These are phyloP conservation scores for Sphaerophoria taeniata DNA, from an alignment of 2,888 invertebrate species.

Conservation along the genomic window DNA sequence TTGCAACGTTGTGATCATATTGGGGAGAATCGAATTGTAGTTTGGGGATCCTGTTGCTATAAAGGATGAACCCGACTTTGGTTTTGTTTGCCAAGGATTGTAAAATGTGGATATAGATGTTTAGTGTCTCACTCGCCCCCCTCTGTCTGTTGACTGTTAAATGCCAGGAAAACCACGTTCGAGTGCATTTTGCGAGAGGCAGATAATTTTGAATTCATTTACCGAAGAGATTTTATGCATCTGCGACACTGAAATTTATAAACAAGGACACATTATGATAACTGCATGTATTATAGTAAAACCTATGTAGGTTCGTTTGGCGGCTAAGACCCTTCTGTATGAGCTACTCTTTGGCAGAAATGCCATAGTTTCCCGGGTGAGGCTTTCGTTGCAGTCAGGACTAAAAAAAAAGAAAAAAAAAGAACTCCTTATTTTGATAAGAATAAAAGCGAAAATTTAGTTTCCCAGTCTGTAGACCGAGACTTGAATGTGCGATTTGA, in stretches of 20 bases:
- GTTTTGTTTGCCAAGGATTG: slow-evolving; percentile 46
- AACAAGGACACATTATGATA: slow-evolving; percentile 19
- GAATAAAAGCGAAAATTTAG: slow-evolving; percentile 56
- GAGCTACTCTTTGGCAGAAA: slow-evolving; percentile 38
- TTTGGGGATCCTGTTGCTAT: slow-evolving; percentile 30
- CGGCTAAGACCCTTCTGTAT: neutral
- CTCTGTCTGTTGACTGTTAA: slow-evolving; percentile 53
- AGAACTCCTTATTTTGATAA: slow-evolving; percentile 7
- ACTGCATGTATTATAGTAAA: neutral
- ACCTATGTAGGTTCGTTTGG: too few relatives aligned
- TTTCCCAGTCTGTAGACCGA: slow-evolving; percentile 27
- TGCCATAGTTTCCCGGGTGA: slow-evolving; percentile 19
- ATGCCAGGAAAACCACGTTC: slow-evolving; percentile 67
- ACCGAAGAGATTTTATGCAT: slow-evolving; percentile 40
- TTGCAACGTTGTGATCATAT: slow-evolving; percentile 11
- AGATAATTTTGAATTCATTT: slow-evolving; percentile 73
- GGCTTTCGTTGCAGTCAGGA: neutral
- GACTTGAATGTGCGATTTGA: neutral
- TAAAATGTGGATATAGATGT: neutral
- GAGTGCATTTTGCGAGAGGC: slow-evolving; percentile 66
- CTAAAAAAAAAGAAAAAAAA: slow-evolving; percentile 5
- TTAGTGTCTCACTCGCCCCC: too few relatives aligned
- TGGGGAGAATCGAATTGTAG: neutral
- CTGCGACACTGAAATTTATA: neutral
- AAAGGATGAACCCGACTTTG: slow-evolving; percentile 63